Conservation (phyloP, 2,888 invertebrate species). For the Xestia rhomboidea region DNA sequence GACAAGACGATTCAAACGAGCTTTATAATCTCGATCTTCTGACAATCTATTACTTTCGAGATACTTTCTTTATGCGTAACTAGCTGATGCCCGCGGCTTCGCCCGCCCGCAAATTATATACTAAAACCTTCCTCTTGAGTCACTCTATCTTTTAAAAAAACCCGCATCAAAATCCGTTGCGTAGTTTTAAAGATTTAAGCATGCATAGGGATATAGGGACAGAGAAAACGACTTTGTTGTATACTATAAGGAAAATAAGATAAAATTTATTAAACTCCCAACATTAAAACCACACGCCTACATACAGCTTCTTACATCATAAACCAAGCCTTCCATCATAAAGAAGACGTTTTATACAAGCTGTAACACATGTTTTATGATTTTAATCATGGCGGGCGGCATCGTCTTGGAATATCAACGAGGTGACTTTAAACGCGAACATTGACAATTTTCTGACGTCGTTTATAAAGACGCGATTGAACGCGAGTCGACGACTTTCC, state of each 20-base stretch:
- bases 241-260: not conserved
- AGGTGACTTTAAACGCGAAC: conserved; percentile 45
- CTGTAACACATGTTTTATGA: conserved; percentile 47
- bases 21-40: too few species aligned
- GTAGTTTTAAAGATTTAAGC: too few species aligned
- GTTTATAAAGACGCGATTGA: conserved; percentile 8
- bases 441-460: conserved; percentile 34
- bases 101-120: too few species aligned
- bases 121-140: too few species aligned
- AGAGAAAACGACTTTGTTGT: too few species aligned
- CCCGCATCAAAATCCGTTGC: too few species aligned
- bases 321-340: conserved; percentile 19
- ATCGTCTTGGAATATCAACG: conserved; percentile 42
- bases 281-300: not conserved
- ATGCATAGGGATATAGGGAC: too few species aligned
- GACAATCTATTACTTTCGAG: too few species aligned
- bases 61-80: not conserved
- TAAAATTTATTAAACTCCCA: conserved; percentile 1
- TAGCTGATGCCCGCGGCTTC: too few species aligned
- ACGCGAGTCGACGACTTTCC: conserved; percentile 13
- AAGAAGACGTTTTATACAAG: conserved; percentile 38
- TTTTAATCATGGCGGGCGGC: conserved; percentile 41
- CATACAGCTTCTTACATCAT: conserved; percentile 2
- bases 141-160: too few species aligned
- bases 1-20: too few species aligned